A percentile compares a stretch with the other conserved stretches of the same genome.
phyloP scores from a whole-genome alignment of 2,888 invertebrate species.

The Cataglyphis rosenhaueri region DNA sequence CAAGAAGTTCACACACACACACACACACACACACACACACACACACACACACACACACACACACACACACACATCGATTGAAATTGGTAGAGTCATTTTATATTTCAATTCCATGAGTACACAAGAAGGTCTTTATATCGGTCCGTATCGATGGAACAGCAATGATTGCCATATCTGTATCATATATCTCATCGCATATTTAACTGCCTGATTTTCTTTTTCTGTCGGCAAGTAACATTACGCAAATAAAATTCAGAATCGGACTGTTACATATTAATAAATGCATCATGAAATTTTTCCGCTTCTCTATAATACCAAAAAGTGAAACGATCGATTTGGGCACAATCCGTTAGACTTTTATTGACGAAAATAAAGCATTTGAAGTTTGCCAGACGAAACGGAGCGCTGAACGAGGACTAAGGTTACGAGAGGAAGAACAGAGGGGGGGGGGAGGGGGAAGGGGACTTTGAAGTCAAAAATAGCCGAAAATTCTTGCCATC shows the following conservation, averaged over 20 bases:
- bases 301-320: background rate
- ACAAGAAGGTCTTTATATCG: slow-evolving; percentile 32
- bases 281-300: background rate
- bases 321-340: background rate
- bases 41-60: background rate
- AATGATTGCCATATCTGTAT: background rate
- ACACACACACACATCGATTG: background rate
- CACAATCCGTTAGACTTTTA: slow-evolving; percentile 33
- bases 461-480: slow-evolving; percentile 73
- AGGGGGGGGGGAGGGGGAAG: background rate
- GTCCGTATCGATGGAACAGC: background rate
- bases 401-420: slow-evolving; percentile 38
- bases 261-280: background rate
- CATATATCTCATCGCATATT: background rate
- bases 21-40: background rate
- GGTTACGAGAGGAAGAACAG: slow-evolving; percentile 24
- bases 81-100: slow-evolving; percentile 22
- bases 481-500: slow-evolving; percentile 71
- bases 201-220: background rate
- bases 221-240: background rate
- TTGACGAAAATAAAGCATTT: slow-evolving; percentile 73
- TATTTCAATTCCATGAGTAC: slow-evolving; percentile 8
- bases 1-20: background rate
- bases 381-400: slow-evolving; percentile 69
- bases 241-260: background rate